Conservation (phyloP, 2,797 vertebrate genomes). For the Platyrinchus mystaceus region DNA sequence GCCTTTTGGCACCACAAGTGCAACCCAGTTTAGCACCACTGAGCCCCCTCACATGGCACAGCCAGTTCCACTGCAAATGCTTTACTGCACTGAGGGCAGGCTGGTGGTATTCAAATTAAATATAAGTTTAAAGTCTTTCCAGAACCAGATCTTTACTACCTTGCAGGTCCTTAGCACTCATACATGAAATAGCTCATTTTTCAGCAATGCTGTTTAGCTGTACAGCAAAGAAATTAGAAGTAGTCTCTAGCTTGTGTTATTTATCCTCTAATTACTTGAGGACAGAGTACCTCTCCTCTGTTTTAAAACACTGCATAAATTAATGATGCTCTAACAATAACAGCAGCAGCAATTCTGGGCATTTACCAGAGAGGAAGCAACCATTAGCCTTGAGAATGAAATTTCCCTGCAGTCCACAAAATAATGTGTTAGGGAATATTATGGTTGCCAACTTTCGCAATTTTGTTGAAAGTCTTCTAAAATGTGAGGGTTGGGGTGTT, state of each 20-base stretch:
- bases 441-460: slow-evolving; percentile 13
- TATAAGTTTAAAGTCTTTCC: background rate
- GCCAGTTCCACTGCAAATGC: background rate
- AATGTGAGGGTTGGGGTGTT: slow-evolving; percentile 15
- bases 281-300: slow-evolving; percentile 16
- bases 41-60: background rate
- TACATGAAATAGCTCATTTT: background rate
- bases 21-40: background rate
- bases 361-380: slow-evolving; percentile 34
- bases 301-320: slow-evolving; percentile 25
- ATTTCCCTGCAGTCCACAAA: slow-evolving; percentile 41
- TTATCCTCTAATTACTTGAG: slow-evolving; percentile 3
- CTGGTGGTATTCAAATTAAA: background rate
- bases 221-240: background rate
- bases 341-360: background rate
- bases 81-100: background rate
- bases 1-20: background rate
- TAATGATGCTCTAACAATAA: slow-evolving; percentile 19
- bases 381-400: slow-evolving; percentile 25
- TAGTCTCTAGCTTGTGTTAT: background rate
- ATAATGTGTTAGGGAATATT: slow-evolving; percentile 30
- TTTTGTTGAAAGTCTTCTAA: slow-evolving; percentile 40
- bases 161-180: background rate
- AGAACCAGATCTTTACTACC: background rate
- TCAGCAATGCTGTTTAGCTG: background rate